phyloP scores from a whole-genome alignment of 1,140 invertebrate genomes.

The Himalopsyche phryganea region DNA sequence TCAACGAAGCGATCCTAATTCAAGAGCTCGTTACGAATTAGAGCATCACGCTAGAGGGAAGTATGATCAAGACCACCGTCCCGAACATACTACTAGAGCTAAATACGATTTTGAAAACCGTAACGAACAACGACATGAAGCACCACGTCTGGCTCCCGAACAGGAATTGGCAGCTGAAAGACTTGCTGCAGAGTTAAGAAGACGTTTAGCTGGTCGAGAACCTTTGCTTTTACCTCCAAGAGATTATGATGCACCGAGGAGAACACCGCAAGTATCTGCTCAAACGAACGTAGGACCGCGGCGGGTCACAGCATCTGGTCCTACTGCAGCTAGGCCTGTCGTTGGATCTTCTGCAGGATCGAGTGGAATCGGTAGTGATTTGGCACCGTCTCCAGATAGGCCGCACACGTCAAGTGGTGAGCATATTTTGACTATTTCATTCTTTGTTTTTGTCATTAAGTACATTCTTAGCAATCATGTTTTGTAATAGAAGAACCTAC shows the following conservation, averaged over 20 bases:
- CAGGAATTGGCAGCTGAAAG: slow-evolving; percentile 64
- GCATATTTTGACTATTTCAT: slow-evolving; percentile 20
- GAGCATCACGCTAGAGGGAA: neutral
- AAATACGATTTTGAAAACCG: neutral
- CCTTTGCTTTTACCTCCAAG: slow-evolving; percentile 83
- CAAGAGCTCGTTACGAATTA: neutral
- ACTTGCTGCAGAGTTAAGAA: slow-evolving; percentile 84
- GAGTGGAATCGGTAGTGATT: slow-evolving; percentile 82
- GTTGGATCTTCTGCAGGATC: slow-evolving; percentile 60
- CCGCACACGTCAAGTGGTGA: slow-evolving; percentile 57
- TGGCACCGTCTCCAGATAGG: slow-evolving; percentile 74
- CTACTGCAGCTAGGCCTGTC: slow-evolving; percentile 49
- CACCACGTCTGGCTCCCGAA: slow-evolving; percentile 35
- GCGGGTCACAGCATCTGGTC: slow-evolving; percentile 50
- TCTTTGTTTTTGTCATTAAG: neutral
- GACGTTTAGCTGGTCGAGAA: slow-evolving; percentile 71
- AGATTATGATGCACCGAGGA: slow-evolving; percentile 87
- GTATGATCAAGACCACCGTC: neutral
- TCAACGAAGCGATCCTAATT: neutral
- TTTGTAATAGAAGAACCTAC: no score
- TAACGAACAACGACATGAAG: neutral
- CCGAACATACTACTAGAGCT: neutral
- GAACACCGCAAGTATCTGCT: slow-evolving; percentile 38
- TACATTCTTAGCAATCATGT: no score
- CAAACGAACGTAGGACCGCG: slow-evolving; percentile 64